Base-by-base conservation (phyloP, 2,888 invertebrate genomes). In the Machimus atricapillus region DNA sequence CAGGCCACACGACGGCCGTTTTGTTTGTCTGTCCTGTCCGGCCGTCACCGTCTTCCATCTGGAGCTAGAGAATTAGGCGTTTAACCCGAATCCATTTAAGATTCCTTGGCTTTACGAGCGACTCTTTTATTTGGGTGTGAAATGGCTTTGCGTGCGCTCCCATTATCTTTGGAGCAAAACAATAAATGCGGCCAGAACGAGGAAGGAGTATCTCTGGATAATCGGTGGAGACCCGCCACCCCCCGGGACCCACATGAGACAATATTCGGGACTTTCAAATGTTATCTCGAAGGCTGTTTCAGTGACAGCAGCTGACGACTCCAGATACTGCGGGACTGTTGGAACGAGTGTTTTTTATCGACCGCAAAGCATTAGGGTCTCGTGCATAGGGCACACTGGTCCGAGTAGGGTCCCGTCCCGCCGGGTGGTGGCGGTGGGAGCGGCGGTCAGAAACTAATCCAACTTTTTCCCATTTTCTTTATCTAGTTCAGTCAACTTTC, bases 241-340 rank as follows among this genome's bases (percentile, higher is more conserved):
- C 74, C 73, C 16, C 16, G 43, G 23, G 27, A 37, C 85, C 85
- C 85, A 85, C 46, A 85, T 85, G 43, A 74, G 73, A 74, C 85
- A 85, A 74, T 74, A n/a, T 43, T 74, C 85, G 43, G 46, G 52
- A 27, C 74, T 74, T 66, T 74, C 73, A 85, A 74, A 85, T 73
- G 85, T 85, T 85, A 85, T 85, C 85, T 85, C n/a, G 73, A 52
- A 85, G 73, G 74, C 73, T 34, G 74, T 85, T 85, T 85, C 46
- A 43, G 74, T 85, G 85, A 85, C 85, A 85, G 58, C 43, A 85
- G 85, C 85, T 85, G 85, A 85, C 85, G 85, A 85, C 74, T 85
- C n/a, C 85, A 85, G 85, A 85, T 85, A 85, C 74, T 43, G 43
- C 31, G 85, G 85, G 46, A n/a, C 52, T 27, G 14, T 34, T 73